Percentiles rank a stretch among this genome's conserved stretches.
These are phyloP conservation scores for Drosophila lacteicornis DNA, from an alignment of 1,140 invertebrate species.

Conservation along the genomic window DNA sequence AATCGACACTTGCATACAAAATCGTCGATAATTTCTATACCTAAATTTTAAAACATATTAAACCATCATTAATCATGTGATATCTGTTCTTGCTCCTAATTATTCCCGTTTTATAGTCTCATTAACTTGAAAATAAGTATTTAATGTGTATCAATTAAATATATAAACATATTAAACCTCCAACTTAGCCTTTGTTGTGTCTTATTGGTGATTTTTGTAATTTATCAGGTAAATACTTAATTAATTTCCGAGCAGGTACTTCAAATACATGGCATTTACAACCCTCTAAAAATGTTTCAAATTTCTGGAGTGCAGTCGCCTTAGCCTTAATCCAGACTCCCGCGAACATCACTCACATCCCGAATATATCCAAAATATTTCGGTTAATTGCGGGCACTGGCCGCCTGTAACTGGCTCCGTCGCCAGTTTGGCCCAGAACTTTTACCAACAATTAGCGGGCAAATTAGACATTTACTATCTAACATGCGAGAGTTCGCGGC, in stretches of 20 bases:
- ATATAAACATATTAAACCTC: not conserved
- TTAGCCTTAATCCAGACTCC: not conserved
- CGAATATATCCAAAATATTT: conserved; percentile 7
- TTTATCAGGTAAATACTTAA: not conserved
- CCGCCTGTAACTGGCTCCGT: conserved; percentile 40
- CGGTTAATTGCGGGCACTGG: conserved; percentile 24
- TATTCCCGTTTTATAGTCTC: not conserved
- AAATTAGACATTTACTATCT: conserved; percentile 47
- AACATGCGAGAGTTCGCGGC: conserved; percentile 13
- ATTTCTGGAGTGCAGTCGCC: not conserved
- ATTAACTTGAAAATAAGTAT: no score
- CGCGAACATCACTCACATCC: not conserved
- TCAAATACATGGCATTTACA: conserved; percentile 1
- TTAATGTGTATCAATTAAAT: not conserved
- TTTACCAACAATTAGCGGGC: conserved; percentile 49
- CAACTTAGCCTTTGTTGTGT: not conserved
- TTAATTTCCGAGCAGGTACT: not conserved
- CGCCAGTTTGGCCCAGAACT: conserved; percentile 52
- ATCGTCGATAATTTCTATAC: no score
- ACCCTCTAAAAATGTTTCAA: not conserved
- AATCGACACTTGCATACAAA: no score
- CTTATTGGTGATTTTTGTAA: not conserved
- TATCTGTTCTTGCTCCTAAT: no score
- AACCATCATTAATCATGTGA: no score
- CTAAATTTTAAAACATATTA: no score